These are phyloP conservation scores for Allygus modestus DNA, from an alignment of 2,888 invertebrate species.

Conservation along the genomic window DNA sequence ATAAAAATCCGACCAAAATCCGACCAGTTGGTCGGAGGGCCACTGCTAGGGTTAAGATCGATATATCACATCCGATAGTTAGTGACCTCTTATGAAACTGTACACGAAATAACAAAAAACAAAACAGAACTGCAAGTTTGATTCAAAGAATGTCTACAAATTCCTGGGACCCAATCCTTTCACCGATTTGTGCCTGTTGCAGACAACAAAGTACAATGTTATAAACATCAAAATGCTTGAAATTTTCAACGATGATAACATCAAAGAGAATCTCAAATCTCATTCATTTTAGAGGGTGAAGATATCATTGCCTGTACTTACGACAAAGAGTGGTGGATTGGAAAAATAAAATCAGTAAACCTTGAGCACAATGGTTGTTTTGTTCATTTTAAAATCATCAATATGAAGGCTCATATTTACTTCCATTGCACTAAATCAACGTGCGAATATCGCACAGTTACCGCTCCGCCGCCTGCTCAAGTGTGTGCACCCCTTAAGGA, in stretches of 20 bases:
- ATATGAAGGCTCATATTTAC: no score
- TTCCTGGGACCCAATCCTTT: conserved; percentile 38
- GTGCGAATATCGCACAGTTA: no score
- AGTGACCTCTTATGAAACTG: no score
- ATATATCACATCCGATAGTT: no score
- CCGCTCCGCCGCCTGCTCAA: no score
- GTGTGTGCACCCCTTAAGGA: no score
- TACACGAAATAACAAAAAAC: background rate
- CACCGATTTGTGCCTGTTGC: conserved; percentile 46
- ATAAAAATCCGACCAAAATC: no score
- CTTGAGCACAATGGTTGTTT: conserved; percentile 14
- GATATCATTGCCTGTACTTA: conserved; percentile 34
- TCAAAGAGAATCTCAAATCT: conserved; percentile 26
- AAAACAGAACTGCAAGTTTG: conserved; percentile 28
- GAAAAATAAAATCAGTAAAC: conserved; percentile 32
- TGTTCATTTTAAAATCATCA: conserved; percentile 51
- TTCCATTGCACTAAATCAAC: no score
- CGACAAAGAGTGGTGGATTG: conserved; percentile 31
- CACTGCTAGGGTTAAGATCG: no score
- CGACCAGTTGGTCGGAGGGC: no score
- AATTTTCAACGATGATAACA: background rate
- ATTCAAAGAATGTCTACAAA: conserved; percentile 32
- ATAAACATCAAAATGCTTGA: conserved; percentile 38
- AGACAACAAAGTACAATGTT: no score
- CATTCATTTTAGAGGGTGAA: conserved; percentile 13